phyloP scores from a whole-genome alignment of 2,797 vertebrate genomes.

The Varecia variegata region DNA sequence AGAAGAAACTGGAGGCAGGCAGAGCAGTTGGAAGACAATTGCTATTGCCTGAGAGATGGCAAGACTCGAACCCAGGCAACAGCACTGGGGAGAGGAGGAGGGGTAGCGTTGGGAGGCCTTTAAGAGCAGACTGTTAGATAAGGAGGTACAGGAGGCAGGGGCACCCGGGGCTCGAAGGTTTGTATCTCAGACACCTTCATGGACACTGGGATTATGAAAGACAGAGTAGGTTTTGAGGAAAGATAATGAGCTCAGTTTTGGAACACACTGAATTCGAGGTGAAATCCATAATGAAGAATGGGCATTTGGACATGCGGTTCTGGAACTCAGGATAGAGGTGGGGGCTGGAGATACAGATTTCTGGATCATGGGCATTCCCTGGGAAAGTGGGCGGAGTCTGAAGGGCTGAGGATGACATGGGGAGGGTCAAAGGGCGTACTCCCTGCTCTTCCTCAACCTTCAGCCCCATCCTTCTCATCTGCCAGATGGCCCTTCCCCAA shows the following conservation, averaged over 20 bases:
- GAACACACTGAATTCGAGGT: neutral
- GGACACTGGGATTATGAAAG: neutral
- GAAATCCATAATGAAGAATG: neutral
- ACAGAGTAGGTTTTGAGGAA: neutral
- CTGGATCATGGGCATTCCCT: neutral
- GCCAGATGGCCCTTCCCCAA: neutral
- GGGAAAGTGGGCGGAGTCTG: neutral
- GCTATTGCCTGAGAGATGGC: neutral
- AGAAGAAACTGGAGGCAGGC: neutral
- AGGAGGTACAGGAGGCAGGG: neutral
- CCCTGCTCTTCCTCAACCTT: neutral
- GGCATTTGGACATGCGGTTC: neutral
- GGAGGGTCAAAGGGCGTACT: neutral
- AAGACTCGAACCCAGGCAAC: neutral
- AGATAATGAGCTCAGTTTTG: neutral
- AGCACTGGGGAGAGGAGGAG: neutral
- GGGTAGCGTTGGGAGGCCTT: neutral
- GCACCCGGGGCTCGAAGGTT: neutral
- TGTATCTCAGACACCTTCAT: neutral
- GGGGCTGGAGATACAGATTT: neutral
- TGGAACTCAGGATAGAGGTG: neutral
- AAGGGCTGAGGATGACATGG: accelerated
- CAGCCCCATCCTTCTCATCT: neutral
- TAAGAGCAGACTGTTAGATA: neutral
- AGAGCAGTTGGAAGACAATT: neutral